Conservation (phyloP, 2,113 vertebrate species). For the Saguinus imperator region DNA sequence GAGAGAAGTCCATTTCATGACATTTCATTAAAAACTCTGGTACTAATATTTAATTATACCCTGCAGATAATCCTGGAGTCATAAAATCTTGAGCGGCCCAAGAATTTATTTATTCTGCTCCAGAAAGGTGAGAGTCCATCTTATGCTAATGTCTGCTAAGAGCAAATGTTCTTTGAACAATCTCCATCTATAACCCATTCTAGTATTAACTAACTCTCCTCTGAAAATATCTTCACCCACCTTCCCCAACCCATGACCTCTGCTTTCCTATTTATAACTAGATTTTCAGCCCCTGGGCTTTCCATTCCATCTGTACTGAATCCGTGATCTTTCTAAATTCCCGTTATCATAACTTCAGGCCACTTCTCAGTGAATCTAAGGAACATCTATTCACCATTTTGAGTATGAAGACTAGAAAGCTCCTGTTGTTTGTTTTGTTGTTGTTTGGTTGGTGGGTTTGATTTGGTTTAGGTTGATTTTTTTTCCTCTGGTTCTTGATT, state of each 20-base stretch:
- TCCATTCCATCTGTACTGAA: neutral
- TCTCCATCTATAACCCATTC: neutral
- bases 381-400: constrained; percentile 11
- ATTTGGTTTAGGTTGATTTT: neutral
- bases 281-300: neutral
- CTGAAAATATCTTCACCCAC: neutral
- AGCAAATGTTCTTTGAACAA: neutral
- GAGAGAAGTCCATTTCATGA: neutral
- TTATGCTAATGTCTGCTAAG: neutral
- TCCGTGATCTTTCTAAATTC: neutral
- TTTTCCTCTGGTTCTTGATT: neutral
- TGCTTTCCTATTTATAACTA: constrained; percentile 13
- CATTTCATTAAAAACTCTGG: neutral
- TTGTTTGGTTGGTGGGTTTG: neutral
- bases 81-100: neutral
- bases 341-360: neutral
- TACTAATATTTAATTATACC: neutral
- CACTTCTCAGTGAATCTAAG: constrained; percentile 19
- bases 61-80: neutral
- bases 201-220: neutral
- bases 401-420: neutral
- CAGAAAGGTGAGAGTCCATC: neutral
- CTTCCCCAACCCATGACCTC: neutral
- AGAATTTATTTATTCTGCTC: neutral
- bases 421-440: neutral